Conservation (phyloP, 2,113 vertebrate species). For the Etheostoma spectabile region DNA sequence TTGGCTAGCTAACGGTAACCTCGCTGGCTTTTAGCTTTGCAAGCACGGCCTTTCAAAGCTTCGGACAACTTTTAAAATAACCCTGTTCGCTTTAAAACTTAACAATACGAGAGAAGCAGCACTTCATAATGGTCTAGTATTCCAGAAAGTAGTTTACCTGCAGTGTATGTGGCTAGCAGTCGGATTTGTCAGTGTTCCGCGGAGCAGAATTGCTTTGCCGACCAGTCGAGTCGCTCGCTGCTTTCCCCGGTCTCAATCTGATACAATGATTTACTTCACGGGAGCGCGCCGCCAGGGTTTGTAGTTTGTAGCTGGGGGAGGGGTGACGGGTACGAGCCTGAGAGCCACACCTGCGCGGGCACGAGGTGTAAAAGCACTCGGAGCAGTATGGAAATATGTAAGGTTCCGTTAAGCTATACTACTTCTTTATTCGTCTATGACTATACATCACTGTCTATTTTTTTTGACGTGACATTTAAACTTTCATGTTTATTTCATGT, state of each 20-base stretch:
- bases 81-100: not conserved
- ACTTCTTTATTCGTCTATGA: not conserved
- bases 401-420: not conserved
- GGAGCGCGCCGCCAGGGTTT: constrained; percentile 75
- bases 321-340: constrained; percentile 73
- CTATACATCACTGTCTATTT: not conserved
- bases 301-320: constrained; percentile 70
- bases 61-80: constrained; percentile 60
- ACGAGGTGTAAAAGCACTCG: constrained; percentile 40
- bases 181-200: constrained; percentile 38
- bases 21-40: constrained; percentile 54
- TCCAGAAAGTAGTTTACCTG: constrained; percentile 76
- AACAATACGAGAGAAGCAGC: accelerated
- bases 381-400: constrained; percentile 3
- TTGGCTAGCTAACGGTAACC: constrained; percentile 55
- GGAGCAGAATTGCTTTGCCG: constrained; percentile 51
- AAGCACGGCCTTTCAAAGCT: constrained; percentile 51
- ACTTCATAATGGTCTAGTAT: accelerated
- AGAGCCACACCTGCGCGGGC: constrained; percentile 86
- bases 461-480: not conserved
- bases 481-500: not conserved
- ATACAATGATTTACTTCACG: constrained; percentile 81
- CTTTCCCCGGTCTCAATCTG: constrained; percentile 59
- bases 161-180: constrained; percentile 62
- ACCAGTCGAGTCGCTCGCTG: constrained; percentile 41